Evolutionary conservation across 2,797 vertebrate species (phyloP).

Genomic region (Coregonus suidteri): DNA sequence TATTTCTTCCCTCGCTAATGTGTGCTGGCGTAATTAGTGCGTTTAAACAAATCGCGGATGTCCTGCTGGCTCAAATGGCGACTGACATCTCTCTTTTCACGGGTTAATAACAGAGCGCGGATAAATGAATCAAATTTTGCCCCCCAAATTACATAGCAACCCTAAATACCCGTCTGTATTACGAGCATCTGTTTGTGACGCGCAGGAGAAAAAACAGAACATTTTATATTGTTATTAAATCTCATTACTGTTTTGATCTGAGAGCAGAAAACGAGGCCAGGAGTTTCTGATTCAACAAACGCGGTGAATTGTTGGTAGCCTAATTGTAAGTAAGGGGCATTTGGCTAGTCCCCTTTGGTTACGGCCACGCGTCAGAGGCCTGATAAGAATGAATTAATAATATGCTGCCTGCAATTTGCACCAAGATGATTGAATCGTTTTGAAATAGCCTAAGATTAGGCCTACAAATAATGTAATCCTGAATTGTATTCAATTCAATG

Average conservation of each 20-base stretch:
- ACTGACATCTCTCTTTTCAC: conserved; percentile 83
- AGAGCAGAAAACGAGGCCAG: conserved; percentile 67
- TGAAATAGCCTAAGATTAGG: neutral
- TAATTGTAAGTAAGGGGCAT: neutral
- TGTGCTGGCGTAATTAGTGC: conserved; percentile 81
- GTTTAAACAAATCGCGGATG: conserved; percentile 85
- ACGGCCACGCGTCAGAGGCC: neutral
- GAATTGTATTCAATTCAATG: neutral
- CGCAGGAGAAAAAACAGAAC: conserved; percentile 59
- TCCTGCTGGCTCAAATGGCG: conserved; percentile 84
- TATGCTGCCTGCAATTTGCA: neutral
- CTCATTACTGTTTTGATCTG: conserved; percentile 77
- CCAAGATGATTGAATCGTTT: conserved; percentile 7
- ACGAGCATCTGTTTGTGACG: conserved; percentile 75
- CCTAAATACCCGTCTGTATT: conserved; percentile 83
- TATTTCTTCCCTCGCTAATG: conserved; percentile 60
- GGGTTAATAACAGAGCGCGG: conserved; percentile 86
- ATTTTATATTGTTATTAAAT: conserved; percentile 81
- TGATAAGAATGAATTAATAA: neutral
- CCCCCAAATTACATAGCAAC: conserved; percentile 84
- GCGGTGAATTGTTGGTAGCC: conserved; percentile 48
- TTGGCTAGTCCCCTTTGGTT: neutral
- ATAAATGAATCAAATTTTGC: conserved; percentile 86
- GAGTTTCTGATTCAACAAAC: conserved; percentile 70
- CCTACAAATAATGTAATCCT: neutral